Base-by-base conservation (phyloP, 1,140 invertebrate genomes). In the Achroia grisella region DNA sequence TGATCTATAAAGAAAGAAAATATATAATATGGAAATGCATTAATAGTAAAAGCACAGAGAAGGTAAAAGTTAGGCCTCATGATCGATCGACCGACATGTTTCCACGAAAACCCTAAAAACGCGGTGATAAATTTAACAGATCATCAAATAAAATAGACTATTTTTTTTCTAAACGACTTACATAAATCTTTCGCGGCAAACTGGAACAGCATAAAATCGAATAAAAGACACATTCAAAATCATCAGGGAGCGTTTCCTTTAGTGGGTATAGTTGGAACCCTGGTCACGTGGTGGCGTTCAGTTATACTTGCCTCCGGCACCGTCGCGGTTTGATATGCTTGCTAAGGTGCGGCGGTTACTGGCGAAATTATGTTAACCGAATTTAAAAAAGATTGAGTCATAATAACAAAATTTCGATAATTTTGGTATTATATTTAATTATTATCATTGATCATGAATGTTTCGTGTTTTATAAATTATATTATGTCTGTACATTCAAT, bases 281-380 rank as follows among this genome's bases (percentile, higher is more conserved):
- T 13, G 40, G 39, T 60, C 57, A 60, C 57, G 57, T 55, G 45
- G 43, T 10, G 27, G 9, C 52, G 46, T 49, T 60, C 57, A 60
- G 57, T 56, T 56, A 56, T 49, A 39, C 52, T 31, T 17, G 30
- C 15, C 33, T 15, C 36, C 28, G 44, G 28, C 40, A 8, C 44
- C 32, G 47, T 28, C 34, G 50, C 36, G 51, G 50, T 58, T 53
- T 48, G 44, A 40, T 37, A 57, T 29, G 42, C 27, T 23, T 28
- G 12, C 12, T n/a, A 29, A 52, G 30, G 34, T 36, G 35, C 35
- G 29, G 10, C 43, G 39, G 12, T 49, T 45, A 57, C 46, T 49
- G 43, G 34, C 6, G 9, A 23, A 23, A 23, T 23, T 3, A 3
- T 23, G 17, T 23, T 23, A n/a, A n/a, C n/a, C n/a, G n/a, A n/a